Evolutionary conservation across 2,113 vertebrate genomes (phyloP).

Genomic region (Clarias magur): DNA sequence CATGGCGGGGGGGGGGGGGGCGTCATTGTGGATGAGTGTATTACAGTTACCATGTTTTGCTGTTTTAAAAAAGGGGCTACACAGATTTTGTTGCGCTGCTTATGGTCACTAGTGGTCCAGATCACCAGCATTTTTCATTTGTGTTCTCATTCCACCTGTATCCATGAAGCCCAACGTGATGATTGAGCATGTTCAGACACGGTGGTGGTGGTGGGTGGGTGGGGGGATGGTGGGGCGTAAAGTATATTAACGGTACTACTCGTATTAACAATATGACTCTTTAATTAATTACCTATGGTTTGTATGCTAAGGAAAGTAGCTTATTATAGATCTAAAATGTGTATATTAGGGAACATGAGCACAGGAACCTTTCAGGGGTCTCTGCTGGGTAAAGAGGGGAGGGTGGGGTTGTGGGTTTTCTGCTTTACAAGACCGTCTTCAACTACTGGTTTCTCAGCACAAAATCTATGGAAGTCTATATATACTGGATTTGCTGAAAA

Average conservation of each 20-base stretch:
- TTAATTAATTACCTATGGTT: slow-evolving; percentile 70
- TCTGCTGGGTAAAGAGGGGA: slow-evolving; percentile 50
- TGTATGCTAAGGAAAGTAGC: slow-evolving; percentile 81
- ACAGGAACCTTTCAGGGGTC: slow-evolving; percentile 73
- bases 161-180: slow-evolving; percentile 68
- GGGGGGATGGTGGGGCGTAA: slow-evolving; percentile 55
- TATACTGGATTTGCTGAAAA: slow-evolving; percentile 63
- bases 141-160: slow-evolving; percentile 31
- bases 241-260: slow-evolving; percentile 73
- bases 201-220: slow-evolving; percentile 48
- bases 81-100: background rate
- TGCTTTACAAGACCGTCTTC: slow-evolving; percentile 71
- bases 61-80: background rate
- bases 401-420: slow-evolving; percentile 44
- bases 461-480: slow-evolving; percentile 66
- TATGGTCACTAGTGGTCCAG: slow-evolving; percentile 2
- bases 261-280: slow-evolving; percentile 76
- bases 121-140: slow-evolving; percentile 50
- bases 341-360: slow-evolving; percentile 80
- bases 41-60: slow-evolving; percentile 12
- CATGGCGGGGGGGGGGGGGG: background rate
- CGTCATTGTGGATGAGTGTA: slow-evolving; percentile 1
- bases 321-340: slow-evolving; percentile 82
- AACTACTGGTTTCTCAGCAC: slow-evolving; percentile 81
- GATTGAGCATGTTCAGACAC: slow-evolving; percentile 77